Conservation (phyloP, 2,113 vertebrate genomes). For the Neodontobutis hainanensis region DNA sequence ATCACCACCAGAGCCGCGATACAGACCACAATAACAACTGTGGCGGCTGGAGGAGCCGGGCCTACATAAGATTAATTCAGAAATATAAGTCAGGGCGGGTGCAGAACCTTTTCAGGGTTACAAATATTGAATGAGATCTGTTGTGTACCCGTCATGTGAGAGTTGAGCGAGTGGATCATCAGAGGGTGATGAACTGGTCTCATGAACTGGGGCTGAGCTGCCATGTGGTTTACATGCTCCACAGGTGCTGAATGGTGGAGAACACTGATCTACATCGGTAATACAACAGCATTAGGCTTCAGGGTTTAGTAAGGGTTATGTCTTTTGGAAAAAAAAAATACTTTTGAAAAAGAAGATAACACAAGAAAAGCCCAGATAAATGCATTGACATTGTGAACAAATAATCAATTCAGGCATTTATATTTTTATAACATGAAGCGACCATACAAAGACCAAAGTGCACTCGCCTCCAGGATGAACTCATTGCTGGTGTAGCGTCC, state of each 20-base stretch:
- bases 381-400: neutral
- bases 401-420: too few species aligned
- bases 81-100: neutral
- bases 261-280: slow-evolving; percentile 83
- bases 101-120: neutral
- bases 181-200: slow-evolving; percentile 86
- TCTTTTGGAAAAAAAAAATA: too few species aligned
- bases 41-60: slow-evolving; percentile 85
- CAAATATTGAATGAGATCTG: neutral
- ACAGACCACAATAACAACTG: slow-evolving; percentile 85
- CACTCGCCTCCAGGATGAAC: slow-evolving; percentile 87
- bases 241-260: slow-evolving; percentile 84
- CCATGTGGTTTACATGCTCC: slow-evolving; percentile 88
- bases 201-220: slow-evolving; percentile 85
- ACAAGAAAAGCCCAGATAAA: neutral
- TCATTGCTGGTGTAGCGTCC: slow-evolving; percentile 95
- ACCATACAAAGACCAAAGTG: neutral
- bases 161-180: slow-evolving; percentile 72
- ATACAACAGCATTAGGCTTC: slow-evolving; percentile 7
- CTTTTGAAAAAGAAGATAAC: neutral
- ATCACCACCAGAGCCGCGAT: slow-evolving; percentile 89
- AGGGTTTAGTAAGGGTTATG: too few species aligned
- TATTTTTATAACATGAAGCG: neutral
- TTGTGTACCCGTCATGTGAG: slow-evolving; percentile 81
- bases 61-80: slow-evolving; percentile 28